Base-by-base conservation (phyloP, 1,140 invertebrate species). In the Rhynchophorus ferrugineus region DNA sequence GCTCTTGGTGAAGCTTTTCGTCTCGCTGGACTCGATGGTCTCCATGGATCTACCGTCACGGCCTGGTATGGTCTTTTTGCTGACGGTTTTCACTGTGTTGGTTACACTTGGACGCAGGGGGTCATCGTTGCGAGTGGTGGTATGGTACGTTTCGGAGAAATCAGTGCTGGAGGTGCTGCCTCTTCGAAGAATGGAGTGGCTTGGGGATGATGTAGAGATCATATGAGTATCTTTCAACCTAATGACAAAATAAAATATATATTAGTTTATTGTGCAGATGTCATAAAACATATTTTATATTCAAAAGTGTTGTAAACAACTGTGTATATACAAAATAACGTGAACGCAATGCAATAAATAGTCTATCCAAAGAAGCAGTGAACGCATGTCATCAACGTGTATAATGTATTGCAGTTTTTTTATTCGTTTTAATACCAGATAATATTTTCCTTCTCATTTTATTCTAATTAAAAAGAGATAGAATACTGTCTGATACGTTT, bases 71-170 rank as follows among this genome's bases (percentile, higher is more conserved):
- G 78, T 77, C 67, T 81, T 82, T 63, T 81, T 82, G 43, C 76
- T 78, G 47, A 80, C 76, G 44, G 74, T 82, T 58, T 82, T 78
- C 2, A 82, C 79, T 0, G 81, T 83, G 60, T 84, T 80, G 6
- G 81, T 83, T 2, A 83, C 73, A 42, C 74, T 78, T 0, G 81
- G 81, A 55, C 78, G 66, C 13, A 73, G 66, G 0, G 80, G 80
- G 62, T 83, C 78, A 48, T 80, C 79, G 3, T 78, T 79, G 44
- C 76, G 73, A 7, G 80, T 80, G 1, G 77, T 79, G 55, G 81
- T 81, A 49, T 80, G 72, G 54, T 81, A 80, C 0, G 81, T 83
- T 65, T 84, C 81, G 1, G 80, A 79, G 61, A 79, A 85, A 63
- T 85, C 81, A 45, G 83, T 82, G 59, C 78, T 81, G 56, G 74